phyloP scores from a whole-genome alignment of 2,888 invertebrate species.

The Aphidius colemani region DNA sequence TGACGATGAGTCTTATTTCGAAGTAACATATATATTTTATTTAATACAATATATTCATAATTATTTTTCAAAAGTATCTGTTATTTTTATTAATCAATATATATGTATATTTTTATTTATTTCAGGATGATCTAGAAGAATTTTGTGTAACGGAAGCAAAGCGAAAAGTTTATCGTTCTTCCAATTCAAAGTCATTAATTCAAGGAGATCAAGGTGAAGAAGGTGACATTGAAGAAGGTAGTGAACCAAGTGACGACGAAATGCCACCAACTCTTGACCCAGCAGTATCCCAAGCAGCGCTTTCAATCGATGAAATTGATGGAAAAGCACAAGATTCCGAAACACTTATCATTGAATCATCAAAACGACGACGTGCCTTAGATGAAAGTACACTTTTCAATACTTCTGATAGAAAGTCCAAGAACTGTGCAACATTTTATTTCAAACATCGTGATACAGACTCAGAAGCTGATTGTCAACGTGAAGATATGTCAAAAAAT shows the following conservation, averaged over 20 bases:
- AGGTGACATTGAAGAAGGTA: conserved; percentile 51
- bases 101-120: too few relatives aligned
- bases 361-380: conserved; percentile 45
- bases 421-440: conserved; percentile 83
- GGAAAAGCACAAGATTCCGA: conserved; percentile 29
- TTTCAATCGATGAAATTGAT: conserved; percentile 47
- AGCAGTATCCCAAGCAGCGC: conserved; percentile 38
- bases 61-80: background rate
- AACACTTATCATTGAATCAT: conserved; percentile 27
- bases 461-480: conserved; percentile 69
- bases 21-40: conserved; percentile 46
- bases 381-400: conserved; percentile 50
- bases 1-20: conserved; percentile 59
- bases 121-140: conserved; percentile 57
- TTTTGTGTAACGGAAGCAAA: conserved; percentile 54
- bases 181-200: conserved; percentile 31
- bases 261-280: conserved; percentile 55
- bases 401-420: conserved; percentile 74
- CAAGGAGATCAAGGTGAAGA: conserved; percentile 49
- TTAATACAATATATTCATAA: background rate
- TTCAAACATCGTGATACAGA: conserved; percentile 87
- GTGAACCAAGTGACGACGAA: conserved; percentile 39
- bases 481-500: conserved; percentile 57
- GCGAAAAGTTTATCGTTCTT: conserved; percentile 36
- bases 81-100: too few relatives aligned